phyloP scores from a whole-genome alignment of 2,797 vertebrate genomes.

The Crocidura indochinensis region DNA sequence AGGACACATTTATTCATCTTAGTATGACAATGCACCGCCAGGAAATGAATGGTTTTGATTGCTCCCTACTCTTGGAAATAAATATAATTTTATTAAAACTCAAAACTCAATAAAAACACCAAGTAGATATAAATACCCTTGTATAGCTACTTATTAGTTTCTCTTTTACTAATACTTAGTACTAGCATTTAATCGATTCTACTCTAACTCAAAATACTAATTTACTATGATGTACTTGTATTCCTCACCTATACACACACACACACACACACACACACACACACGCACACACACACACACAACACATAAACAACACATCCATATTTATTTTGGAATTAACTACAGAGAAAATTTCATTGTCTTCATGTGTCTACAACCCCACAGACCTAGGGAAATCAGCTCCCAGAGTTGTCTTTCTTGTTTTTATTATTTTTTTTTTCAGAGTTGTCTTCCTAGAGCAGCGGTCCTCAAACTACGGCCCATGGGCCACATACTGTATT shows the following conservation, averaged over 20 bases:
- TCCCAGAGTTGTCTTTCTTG: background rate
- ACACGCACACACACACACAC: too few species aligned
- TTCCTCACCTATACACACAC: background rate
- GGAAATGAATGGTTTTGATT: background rate
- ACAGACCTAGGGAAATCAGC: background rate
- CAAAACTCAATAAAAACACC: background rate
- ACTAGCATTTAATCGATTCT: background rate
- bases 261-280: too few species aligned
- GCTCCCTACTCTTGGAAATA: background rate
- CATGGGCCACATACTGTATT: too few species aligned
- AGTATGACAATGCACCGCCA: background rate
- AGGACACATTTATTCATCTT: background rate
- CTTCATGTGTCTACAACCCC: background rate
- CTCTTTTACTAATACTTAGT: background rate
- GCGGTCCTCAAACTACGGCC: too few species aligned
- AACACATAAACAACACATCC: too few species aligned
- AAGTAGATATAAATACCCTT: background rate
- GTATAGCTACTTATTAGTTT: background rate
- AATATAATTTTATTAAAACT: background rate
- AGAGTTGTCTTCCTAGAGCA: too few species aligned
- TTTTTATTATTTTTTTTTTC: too few species aligned
- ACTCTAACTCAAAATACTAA: background rate
- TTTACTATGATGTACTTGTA: background rate
- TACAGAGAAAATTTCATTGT: slow-evolving; percentile 30
- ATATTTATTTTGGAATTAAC: slow-evolving; percentile 26